Base-by-base conservation (phyloP, 1,140 invertebrate genomes). In the Cotesia glomerata region DNA sequence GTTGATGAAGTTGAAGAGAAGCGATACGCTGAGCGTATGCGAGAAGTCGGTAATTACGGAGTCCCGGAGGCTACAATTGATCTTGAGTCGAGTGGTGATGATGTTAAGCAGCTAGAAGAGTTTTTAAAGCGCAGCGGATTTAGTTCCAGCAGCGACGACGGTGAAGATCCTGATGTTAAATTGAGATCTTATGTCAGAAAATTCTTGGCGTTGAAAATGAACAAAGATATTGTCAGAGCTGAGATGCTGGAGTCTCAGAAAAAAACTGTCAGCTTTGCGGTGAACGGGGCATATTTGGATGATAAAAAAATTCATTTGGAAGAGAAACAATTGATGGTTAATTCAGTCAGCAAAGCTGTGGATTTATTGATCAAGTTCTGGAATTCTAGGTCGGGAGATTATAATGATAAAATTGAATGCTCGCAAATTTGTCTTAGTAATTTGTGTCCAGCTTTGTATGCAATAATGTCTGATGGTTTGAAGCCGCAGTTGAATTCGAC, bases 381-480 rank as follows among this genome's bases (percentile, higher is more conserved):
- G 86, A 79, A 71, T 4, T 78, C 80, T 11, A 79, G 76, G 61
- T 74, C 79, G 65, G 79, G 78, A 16, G 77, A 75, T 73, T 85
- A 84, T 56, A 81, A 77, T 35, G 82, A 85, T 14, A 82, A 79
- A 36, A 85, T 85, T 59, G 82, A 89, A 8, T 91, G 91, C 82
- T 91, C 89, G 56, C 91, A 94, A 80, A 86, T 95, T 13, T 92
- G 92, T 54, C 80, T 95, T 2, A 91, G 91, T 58, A 90, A 90
- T 61, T 85, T 95, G 5, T 96, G 95, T 81, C 95, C 95, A 1
- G 92, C 94, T n/a, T 84, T 97, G 0, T 95, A 95, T 78, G 91
- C 92, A 1, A 90, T 97, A 51, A 91, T 97, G 73, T 92, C 91
- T 73, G 94, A 97, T 83, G 95, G 95, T 1, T 88, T 97, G 7